These are phyloP conservation scores for Hesperia comma DNA, from an alignment of 2,888 invertebrate species.

Conservation along the genomic window DNA sequence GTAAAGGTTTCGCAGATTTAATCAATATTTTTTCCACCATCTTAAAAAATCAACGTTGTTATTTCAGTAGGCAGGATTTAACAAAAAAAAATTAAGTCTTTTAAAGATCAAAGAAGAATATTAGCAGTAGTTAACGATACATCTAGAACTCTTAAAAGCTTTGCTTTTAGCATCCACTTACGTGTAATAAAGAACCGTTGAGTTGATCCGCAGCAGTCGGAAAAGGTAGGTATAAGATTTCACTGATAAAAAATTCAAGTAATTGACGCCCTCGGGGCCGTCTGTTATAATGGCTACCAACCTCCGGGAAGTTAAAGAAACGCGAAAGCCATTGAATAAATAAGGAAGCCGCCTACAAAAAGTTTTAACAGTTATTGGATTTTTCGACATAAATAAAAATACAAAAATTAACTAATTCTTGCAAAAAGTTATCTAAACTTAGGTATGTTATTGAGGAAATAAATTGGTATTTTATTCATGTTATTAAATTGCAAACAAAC, in stretches of 20 bases:
- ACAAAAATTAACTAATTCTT: constrained; percentile 3
- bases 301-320: constrained; percentile 13
- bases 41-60: too few species aligned
- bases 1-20: too few species aligned
- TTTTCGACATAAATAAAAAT: constrained; percentile 17
- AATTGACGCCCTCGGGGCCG: constrained; percentile 12
- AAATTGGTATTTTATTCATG: too few species aligned
- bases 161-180: constrained; percentile 14
- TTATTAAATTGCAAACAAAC: too few species aligned
- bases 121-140: not conserved
- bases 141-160: not conserved
- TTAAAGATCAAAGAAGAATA: not conserved
- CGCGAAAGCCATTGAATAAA: constrained; percentile 24
- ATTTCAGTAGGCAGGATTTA: too few species aligned
- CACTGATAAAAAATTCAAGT: constrained; percentile 15
- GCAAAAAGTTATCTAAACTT: not conserved
- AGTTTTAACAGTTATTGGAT: constrained; percentile 23
- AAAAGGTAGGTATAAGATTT: not conserved
- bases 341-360: constrained; percentile 15
- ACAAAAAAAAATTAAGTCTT: not conserved
- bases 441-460: too few species aligned
- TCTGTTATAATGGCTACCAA: constrained; percentile 5
- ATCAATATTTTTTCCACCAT: too few species aligned
- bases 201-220: not conserved
- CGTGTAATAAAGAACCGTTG: not conserved